Conservation (phyloP, 2,888 invertebrate genomes). For the Argyra leucocephala region DNA sequence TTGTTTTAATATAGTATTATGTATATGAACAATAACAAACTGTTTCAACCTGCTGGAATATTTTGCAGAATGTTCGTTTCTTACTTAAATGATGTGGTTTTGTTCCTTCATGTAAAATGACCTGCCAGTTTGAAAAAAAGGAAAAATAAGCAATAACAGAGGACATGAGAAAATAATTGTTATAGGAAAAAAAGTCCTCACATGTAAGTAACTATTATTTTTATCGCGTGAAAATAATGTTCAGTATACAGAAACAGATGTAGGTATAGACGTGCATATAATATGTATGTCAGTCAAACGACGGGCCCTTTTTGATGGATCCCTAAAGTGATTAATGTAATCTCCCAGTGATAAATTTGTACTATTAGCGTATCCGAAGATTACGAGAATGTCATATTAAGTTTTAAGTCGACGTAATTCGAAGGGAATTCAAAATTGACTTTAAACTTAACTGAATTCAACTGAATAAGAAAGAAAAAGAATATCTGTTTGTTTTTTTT, state of each 20-base stretch:
- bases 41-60: neutral
- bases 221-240: neutral
- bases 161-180: neutral
- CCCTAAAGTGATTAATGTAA: neutral
- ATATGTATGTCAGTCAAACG: neutral
- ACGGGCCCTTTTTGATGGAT: neutral
- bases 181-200: neutral
- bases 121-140: neutral
- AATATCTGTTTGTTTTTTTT: no score
- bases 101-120: no score
- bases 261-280: no score
- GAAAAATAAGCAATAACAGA: neutral
- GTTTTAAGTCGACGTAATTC: neutral
- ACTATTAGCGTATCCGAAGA: neutral
- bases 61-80: neutral
- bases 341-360: conserved; percentile 4
- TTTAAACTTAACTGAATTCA: neutral
- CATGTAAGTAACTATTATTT: conserved; percentile 1
- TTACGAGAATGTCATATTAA: neutral
- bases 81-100: no score
- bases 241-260: neutral
- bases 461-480: neutral
- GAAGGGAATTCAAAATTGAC: neutral
- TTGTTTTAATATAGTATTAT: no score
- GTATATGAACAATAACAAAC: neutral